phyloP scores from a whole-genome alignment of 2,113 vertebrate species.

The Ivindomyrus marchei region DNA sequence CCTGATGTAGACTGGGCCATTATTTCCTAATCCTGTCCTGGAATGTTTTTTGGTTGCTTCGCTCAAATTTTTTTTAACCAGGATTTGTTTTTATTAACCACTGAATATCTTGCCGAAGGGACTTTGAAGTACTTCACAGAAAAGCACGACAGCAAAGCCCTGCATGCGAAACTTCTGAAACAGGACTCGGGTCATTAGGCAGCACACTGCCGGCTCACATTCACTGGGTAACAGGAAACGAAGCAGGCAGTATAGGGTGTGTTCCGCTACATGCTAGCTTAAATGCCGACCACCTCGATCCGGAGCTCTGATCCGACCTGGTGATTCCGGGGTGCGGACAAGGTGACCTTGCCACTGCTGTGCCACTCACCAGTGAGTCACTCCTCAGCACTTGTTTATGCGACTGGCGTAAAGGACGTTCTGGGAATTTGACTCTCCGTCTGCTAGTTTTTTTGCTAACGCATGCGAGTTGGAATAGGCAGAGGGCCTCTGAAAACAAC shows the following conservation, averaged over 20 bases:
- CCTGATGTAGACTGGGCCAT: neutral
- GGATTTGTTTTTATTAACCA: neutral
- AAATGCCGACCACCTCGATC: neutral
- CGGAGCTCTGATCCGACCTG: neutral
- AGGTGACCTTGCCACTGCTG: neutral
- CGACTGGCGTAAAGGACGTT: neutral
- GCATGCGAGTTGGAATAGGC: slow-evolving; percentile 4
- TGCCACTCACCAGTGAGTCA: neutral
- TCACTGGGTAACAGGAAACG: neutral
- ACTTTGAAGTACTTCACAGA: neutral
- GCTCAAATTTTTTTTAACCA: neutral
- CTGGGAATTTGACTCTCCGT: neutral
- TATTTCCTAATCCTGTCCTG: neutral
- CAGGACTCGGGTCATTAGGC: neutral
- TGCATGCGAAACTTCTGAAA: neutral
- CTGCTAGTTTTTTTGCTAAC: neutral
- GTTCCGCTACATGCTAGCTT: neutral
- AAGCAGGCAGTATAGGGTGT: neutral
- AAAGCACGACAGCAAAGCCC: neutral
- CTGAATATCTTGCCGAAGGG: neutral
- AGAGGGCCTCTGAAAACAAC: slow-evolving; percentile 8
- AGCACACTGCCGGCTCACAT: neutral
- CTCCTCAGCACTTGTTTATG: slow-evolving; percentile 2
- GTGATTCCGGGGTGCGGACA: neutral
- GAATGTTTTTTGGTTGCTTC: neutral